Conservation (phyloP, 1,140 invertebrate genomes). For the Formica exsecta region DNA sequence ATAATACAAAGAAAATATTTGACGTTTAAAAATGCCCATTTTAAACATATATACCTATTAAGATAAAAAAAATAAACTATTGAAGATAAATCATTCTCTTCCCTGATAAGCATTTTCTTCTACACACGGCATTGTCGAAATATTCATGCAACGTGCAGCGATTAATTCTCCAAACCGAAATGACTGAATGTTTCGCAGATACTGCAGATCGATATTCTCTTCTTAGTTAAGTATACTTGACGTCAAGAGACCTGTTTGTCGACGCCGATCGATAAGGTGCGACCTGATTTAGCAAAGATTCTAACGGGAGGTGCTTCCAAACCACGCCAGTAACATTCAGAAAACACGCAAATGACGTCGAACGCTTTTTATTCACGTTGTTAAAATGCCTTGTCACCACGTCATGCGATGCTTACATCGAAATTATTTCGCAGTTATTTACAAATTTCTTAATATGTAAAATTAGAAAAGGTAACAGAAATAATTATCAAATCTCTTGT, state of each 20-base stretch:
- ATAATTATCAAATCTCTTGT: neutral
- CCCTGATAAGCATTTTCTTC: neutral
- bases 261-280: slow-evolving; percentile 54
- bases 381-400: neutral
- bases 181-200: slow-evolving; percentile 30
- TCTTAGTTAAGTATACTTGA: slow-evolving; percentile 20
- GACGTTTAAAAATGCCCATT: neutral
- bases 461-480: neutral
- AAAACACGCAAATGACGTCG: slow-evolving; percentile 2
- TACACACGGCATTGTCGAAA: too few relatives aligned
- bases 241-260: slow-evolving; percentile 46
- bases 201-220: slow-evolving; percentile 56
- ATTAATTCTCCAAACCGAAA: slow-evolving; percentile 38
- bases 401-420: neutral
- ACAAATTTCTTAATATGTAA: neutral
- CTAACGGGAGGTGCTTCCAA: neutral
- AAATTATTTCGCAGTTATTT: neutral
- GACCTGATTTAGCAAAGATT: slow-evolving; percentile 54
- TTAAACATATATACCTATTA: neutral
- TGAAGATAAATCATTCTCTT: neutral
- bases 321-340: neutral
- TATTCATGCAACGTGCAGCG: neutral
- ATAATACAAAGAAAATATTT: neutral
- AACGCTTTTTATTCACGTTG: neutral
- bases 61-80: neutral